These are phyloP conservation scores for Carollia perspicillata DNA, from an alignment of 2,113 vertebrate species.

Conservation along the genomic window DNA sequence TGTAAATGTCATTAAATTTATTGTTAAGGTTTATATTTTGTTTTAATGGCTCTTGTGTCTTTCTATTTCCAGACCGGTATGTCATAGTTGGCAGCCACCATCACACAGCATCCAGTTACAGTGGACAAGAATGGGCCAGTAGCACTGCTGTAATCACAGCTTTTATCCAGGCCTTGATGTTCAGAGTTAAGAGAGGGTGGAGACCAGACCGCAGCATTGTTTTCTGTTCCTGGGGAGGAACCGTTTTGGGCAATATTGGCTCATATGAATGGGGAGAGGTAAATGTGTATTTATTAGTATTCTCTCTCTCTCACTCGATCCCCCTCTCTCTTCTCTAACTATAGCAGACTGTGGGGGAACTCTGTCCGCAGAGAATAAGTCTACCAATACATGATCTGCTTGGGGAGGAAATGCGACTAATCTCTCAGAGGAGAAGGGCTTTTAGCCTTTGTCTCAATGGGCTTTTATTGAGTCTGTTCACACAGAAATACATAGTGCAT, in stretches of 20 bases:
- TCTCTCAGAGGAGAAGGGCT: no score
- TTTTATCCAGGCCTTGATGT: slow-evolving; percentile 86
- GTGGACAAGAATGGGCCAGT: slow-evolving; percentile 83
- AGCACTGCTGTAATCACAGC: slow-evolving; percentile 88
- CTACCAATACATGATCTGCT: no score
- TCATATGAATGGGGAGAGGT: slow-evolving; percentile 98
- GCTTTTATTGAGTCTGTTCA: no score
- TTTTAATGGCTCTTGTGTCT: slow-evolving; percentile 27
- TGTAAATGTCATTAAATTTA: slow-evolving; percentile 61
- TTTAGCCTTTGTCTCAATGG: no score
- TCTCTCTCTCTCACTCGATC: not conserved
- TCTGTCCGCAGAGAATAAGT: no score
- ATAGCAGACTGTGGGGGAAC: no score
- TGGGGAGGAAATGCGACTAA: no score
- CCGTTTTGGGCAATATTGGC: slow-evolving; percentile 89
- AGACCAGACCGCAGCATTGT: slow-evolving; percentile 89
- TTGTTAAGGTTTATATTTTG: not conserved
- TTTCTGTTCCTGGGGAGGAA: slow-evolving; percentile 94
- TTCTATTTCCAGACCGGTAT: slow-evolving; percentile 87
- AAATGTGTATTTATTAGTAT: slow-evolving; percentile 15
- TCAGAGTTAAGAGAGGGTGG: slow-evolving; percentile 88
- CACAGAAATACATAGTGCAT: no score
- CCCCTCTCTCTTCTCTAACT: no score
- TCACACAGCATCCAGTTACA: slow-evolving; percentile 70
- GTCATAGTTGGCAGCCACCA: slow-evolving; percentile 90